Base-by-base conservation (phyloP, 2,113 vertebrate species). In the Sylvia atricapilla region DNA sequence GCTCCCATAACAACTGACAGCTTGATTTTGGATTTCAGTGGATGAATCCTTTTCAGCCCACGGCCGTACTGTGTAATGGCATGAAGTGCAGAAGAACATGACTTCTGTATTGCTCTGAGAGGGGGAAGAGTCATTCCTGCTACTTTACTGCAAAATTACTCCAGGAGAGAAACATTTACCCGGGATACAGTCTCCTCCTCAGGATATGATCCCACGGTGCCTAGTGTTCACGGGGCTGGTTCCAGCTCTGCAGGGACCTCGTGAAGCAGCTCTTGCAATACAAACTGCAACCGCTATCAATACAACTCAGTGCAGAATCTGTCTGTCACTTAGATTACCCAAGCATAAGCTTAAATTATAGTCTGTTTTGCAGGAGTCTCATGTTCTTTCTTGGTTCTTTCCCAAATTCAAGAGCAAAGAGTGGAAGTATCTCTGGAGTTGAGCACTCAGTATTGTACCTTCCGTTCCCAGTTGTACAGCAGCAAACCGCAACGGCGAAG, bases 401-500 rank as follows among this genome's bases (percentile, higher is more conserved):
- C 66, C 33, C 64, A 49, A 27, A 43, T 23, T 44, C 56, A 12
- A 25, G 56, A 58, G 41, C 33, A n/a, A 73, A 47, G 47, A 28
- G 30, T 1, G 10, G 16, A 25, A 41, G 22, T 53, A 31, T 41
- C 46, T 43, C 41, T 25, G 50, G 68, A 58, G 80, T 4, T 12
- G 7, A 30, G 56, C 21, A 8, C 22, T 56, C 35, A 3, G 17
- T 13, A 4, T 6, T 5, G 13, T 7, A 33, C 7, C 58, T 33
- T 70, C 41, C 4, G 14, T 23, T 74, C 50, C 39, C n/a, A 10
- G 0, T 21, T 13, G 7, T 0, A 17, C 15, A 28, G 59, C 43
- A 39, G 43, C 50, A 43, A 9, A 41, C 2, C 18, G 5, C 11
- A 11, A 8, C 0, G 8, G 43, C 11, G 0, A 25, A 15, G 37